Evolutionary conservation across 2,113 vertebrate species (phyloP), one percentile per base, ranked within the genome.

Genomic region (Sterrhoptilus dennistouni): DNA sequence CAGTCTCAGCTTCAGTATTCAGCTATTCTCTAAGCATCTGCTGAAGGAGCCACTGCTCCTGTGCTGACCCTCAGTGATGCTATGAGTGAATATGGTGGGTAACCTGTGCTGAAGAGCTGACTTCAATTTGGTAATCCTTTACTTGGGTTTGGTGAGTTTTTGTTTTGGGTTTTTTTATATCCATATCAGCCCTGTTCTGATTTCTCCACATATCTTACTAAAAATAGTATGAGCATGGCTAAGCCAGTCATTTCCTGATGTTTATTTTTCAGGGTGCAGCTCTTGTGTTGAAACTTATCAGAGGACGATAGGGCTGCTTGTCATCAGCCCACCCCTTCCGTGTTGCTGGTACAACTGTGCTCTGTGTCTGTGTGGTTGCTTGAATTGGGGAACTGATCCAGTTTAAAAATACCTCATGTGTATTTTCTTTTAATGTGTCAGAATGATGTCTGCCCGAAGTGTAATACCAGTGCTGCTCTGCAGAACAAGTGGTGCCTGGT

Each of bases 301-400:
- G 77, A 78, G 77, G 18, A 35, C 0, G 23, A 23, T 59, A 44
- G 87, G 72, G 61, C 69, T 81, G 68, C 52, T 38, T 57, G 45
- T 79, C 61, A n/a, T 80, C 8, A 11, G 66, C 59, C 79, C 90
- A 38, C 38, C 61, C 36, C 22, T 76, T 91, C 87, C 2, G 3
- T 92, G 90, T 33, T 86, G 13, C 25, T 61, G 27, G 36, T 65
- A 70, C 54, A 64, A 28, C 53, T 85, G 76, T 49, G 53, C 59
- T 84, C 44, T 38, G 28, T 65, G 68, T 65, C 68, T 91, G 36
- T 71, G 64, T 72, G 65, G 57, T 65, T 74, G 72, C 71, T 81
- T 77, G 63, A 90, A 90, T 33, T 88, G 79, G 47, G 90, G 88
- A 97, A 93, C 85, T 59, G 71, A 35, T 77, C 49, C 54, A 66